These are phyloP conservation scores for Jordanella pulchra DNA, from an alignment of 2,797 vertebrate species.

Conservation along the genomic window DNA sequence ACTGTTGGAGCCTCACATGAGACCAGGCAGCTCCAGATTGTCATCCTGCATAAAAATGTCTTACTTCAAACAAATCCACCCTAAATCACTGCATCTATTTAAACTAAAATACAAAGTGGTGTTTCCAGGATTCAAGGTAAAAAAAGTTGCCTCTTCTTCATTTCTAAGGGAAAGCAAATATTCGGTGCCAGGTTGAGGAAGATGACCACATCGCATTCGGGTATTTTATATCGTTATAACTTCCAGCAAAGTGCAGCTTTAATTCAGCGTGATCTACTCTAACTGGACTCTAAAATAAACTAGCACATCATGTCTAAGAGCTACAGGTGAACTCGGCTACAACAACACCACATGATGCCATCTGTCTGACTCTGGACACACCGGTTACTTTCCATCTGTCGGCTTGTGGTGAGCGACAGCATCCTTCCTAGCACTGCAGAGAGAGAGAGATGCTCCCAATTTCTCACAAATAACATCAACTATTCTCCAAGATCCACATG, in stretches of 20 bases:
- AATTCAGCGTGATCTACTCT: conserved; percentile 11
- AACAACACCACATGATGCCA: conserved; percentile 35
- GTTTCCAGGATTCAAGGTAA: not conserved
- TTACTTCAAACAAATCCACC: not conserved
- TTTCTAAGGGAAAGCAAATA: not conserved
- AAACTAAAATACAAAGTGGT: not conserved
- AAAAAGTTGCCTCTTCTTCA: not conserved
- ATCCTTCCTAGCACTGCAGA: conserved; percentile 28
- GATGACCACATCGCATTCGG: not conserved
- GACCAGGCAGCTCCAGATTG: conserved; percentile 35
- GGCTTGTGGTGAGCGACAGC: not conserved
- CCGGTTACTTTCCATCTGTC: not conserved
- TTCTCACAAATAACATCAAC: conserved; percentile 8
- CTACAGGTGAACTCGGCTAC: conserved; percentile 36
- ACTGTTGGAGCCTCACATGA: not conserved
- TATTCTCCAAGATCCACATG: conserved; percentile 16
- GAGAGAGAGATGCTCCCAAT: conserved; percentile 53
- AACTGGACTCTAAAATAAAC: conserved; percentile 22
- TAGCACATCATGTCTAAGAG: conserved; percentile 32
- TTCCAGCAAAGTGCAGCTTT: conserved; percentile 45
- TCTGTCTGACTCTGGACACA: conserved; percentile 46
- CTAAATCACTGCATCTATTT: not conserved
- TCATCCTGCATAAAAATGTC: conserved; percentile 32
- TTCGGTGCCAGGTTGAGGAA: not conserved
- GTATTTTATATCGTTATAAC: not conserved